phyloP scores from a whole-genome alignment of 2,113 vertebrate genomes.

The Burhinus bistriatus region DNA sequence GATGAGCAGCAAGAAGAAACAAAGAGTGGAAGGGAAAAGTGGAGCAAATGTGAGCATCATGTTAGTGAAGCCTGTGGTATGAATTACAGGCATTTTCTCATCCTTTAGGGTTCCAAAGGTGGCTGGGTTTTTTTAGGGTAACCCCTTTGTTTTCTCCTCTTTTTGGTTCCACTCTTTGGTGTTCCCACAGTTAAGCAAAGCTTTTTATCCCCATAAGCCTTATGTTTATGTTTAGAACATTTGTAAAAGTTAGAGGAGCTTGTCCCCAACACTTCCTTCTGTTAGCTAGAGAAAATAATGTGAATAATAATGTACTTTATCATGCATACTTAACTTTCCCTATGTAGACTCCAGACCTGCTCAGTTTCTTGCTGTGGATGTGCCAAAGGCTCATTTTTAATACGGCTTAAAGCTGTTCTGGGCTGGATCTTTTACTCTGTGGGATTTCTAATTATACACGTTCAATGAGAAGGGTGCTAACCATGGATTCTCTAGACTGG shows the following conservation, averaged over 20 bases:
- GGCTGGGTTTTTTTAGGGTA: background rate
- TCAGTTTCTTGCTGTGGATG: background rate
- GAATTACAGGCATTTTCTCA: background rate
- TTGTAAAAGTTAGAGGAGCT: background rate
- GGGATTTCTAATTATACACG: background rate
- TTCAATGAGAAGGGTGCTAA: background rate
- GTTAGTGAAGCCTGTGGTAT: background rate
- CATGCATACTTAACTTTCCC: background rate
- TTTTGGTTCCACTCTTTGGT: background rate
- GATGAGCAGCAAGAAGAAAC: background rate
- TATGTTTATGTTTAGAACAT: background rate
- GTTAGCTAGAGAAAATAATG: background rate
- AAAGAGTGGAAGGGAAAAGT: background rate
- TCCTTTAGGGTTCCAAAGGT: background rate
- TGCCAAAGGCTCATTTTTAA: background rate
- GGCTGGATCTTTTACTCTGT: background rate
- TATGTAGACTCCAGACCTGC: background rate
- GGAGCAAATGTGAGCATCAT: background rate
- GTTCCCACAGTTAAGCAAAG: background rate
- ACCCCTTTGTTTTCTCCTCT: background rate
- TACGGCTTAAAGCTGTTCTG: background rate
- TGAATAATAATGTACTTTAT: background rate
- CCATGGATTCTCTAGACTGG: background rate
- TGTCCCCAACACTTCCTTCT: background rate
- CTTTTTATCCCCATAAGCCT: background rate